These are phyloP conservation scores for Microcebus tavaratra DNA, from an alignment of 2,113 vertebrate genomes.

Conservation along the genomic window DNA sequence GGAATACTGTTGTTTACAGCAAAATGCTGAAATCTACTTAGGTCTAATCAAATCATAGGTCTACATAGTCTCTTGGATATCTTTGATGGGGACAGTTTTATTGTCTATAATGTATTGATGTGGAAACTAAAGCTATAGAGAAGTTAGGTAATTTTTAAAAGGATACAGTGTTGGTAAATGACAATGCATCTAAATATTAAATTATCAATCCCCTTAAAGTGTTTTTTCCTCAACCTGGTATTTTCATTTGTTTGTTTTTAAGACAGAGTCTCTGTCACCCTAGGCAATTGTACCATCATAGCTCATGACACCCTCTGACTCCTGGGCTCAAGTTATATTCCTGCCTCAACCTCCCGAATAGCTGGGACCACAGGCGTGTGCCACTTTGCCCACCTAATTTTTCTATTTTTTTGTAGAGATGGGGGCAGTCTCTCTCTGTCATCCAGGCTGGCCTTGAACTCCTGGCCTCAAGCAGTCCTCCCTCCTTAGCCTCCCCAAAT, in stretches of 20 bases:
- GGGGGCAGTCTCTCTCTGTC: too few relatives aligned
- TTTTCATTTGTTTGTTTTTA: neutral
- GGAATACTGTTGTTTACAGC: neutral
- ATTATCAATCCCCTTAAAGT: neutral
- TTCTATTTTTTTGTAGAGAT: too few relatives aligned
- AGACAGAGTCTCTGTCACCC: too few relatives aligned
- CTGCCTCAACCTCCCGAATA: too few relatives aligned
- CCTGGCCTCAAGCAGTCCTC: too few relatives aligned
- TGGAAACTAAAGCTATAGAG: neutral
- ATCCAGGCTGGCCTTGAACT: too few relatives aligned
- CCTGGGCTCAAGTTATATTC: too few relatives aligned
- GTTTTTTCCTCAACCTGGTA: neutral
- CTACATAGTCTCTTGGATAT: neutral
- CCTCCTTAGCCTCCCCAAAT: too few relatives aligned
- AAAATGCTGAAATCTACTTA: neutral
- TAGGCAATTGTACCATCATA: too few relatives aligned
- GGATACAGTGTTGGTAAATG: neutral
- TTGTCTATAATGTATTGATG: neutral
- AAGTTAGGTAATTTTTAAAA: neutral
- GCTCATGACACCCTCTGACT: too few relatives aligned
- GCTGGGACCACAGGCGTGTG: too few relatives aligned
- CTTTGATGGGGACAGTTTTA: neutral
- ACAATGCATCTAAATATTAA: neutral
- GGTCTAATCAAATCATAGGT: neutral
- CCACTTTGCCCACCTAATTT: too few relatives aligned